phyloP scores from a whole-genome alignment of 2,888 invertebrate species.

The Polydrusus cervinus region DNA sequence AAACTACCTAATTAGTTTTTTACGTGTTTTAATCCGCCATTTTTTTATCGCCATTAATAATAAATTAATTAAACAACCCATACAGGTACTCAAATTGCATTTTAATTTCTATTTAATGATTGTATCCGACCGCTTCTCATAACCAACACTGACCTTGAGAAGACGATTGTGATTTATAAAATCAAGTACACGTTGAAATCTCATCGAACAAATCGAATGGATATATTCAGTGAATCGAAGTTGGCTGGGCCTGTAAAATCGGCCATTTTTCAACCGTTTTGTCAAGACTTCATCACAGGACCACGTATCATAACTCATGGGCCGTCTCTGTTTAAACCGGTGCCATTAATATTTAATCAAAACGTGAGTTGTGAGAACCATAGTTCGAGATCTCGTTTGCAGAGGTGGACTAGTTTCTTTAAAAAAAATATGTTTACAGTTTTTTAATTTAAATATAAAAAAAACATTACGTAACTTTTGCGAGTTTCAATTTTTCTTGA shows the following conservation, averaged over 20 bases:
- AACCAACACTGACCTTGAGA: conserved; percentile 7
- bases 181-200: conserved; percentile 47
- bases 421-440: too few relatives aligned
- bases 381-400: conserved; percentile 29
- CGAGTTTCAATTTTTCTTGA: too few relatives aligned
- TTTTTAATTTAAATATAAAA: too few relatives aligned
- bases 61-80: conserved; percentile 5
- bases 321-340: conserved; percentile 59
- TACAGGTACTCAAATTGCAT: conserved; percentile 16
- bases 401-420: conserved; percentile 18
- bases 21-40: neutral
- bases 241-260: conserved; percentile 58
- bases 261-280: conserved; percentile 64
- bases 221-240: conserved; percentile 48
- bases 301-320: conserved; percentile 63
- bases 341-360: conserved; percentile 64
- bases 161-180: conserved; percentile 43
- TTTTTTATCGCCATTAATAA: conserved; percentile 10
- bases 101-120: conserved; percentile 18
- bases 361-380: conserved; percentile 53
- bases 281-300: conserved; percentile 63
- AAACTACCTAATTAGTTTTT: neutral
- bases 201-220: conserved; percentile 50
- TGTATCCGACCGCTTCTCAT: neutral
- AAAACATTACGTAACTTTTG: too few relatives aligned